Percentiles rank a stretch among this genome's conserved stretches.
Conservation (phyloP, 2,797 vertebrate genomes). For the Phrynocephalus guinanensis region DNA sequence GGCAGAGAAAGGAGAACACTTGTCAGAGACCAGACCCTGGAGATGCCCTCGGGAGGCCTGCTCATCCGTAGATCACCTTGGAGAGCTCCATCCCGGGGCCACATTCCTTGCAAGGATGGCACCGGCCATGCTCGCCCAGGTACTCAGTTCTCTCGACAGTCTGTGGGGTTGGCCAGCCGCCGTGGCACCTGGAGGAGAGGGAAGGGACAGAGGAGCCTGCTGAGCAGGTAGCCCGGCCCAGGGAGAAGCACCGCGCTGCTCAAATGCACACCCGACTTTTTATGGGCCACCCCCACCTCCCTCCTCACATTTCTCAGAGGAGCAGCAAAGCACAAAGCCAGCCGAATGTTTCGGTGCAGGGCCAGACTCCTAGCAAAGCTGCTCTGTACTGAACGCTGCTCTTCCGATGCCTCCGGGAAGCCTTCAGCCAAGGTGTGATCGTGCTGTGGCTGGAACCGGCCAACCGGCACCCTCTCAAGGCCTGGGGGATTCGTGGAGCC, state of each 20-base stretch:
- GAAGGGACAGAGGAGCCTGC: neutral
- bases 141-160: constrained; percentile 79
- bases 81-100: constrained; percentile 82
- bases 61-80: constrained; percentile 74
- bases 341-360: no score
- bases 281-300: no score
- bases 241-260: neutral
- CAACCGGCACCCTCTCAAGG: no score
- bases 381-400: no score
- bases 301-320: neutral
- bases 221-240: neutral
- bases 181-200: neutral
- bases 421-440: no score
- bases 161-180: constrained; percentile 51
- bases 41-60: neutral
- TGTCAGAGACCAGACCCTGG: no score
- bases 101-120: constrained; percentile 75
- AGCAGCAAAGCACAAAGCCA: neutral
- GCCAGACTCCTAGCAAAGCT: no score
- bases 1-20: neutral
- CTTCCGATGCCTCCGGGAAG: no score
- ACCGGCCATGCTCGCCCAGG: constrained; percentile 49
- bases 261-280: neutral
- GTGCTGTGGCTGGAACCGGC: no score
- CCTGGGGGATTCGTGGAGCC: no score